A percentile compares a stretch with the other conserved stretches of the same genome.
Evolutionary conservation across 37 sponge, comb jelly and placozoan genomes (phyloP).

Genomic region (Agelas oroides): DNA sequence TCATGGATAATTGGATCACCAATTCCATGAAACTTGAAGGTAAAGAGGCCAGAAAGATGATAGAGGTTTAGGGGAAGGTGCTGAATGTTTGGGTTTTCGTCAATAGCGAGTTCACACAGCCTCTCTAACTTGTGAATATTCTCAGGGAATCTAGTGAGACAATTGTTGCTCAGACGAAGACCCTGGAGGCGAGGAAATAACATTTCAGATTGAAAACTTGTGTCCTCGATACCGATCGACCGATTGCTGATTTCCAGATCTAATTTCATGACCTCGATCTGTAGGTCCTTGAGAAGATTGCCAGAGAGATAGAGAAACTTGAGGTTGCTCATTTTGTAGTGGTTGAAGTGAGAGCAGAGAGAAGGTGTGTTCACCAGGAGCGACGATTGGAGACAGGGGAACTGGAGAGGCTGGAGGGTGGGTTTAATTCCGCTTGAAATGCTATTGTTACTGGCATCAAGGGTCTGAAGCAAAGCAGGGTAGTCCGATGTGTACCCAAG

Average conservation of each 20-base stretch:
- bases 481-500: constrained; percentile 44
- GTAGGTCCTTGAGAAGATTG: constrained; percentile 39
- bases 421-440: not conserved
- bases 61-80: constrained; percentile 35
- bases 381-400: constrained; percentile 48
- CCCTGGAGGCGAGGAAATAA: constrained; percentile 59
- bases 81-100: constrained; percentile 27
- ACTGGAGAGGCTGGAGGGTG: not conserved
- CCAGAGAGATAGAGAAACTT: constrained; percentile 38
- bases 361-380: not conserved
- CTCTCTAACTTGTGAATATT: constrained; percentile 36
- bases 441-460: constrained; percentile 39
- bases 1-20: constrained; percentile 48
- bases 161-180: constrained; percentile 44
- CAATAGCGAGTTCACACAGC: constrained; percentile 32
- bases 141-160: constrained; percentile 22
- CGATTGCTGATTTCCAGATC: not conserved
- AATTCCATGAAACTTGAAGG: constrained; percentile 53
- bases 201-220: not conserved
- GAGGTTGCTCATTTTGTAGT: constrained; percentile 18
- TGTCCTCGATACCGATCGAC: not conserved
- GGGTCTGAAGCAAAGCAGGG: constrained; percentile 39
- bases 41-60: constrained; percentile 37
- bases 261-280: not conserved
- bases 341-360: constrained; percentile 36